Evolutionary conservation across 2,888 invertebrate genomes (phyloP).

Genomic region (Apamea sordens): DNA sequence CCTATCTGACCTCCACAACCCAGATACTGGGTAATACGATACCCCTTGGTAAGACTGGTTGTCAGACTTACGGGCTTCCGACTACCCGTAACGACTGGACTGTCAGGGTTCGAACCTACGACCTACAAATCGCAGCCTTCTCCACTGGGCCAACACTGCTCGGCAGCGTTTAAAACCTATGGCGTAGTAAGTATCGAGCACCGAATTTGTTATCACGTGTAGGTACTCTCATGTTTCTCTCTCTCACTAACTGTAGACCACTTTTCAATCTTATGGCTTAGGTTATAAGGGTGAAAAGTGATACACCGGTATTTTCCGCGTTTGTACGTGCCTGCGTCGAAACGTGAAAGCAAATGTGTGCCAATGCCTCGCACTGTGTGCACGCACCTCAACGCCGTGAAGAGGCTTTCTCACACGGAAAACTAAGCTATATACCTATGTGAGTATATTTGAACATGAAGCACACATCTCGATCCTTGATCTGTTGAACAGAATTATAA

Average conservation of each 20-base stretch:
- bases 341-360: background rate
- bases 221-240: too few species aligned
- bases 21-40: too few species aligned
- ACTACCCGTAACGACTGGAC: too few species aligned
- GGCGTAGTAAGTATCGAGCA: background rate
- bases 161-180: background rate
- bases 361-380: background rate
- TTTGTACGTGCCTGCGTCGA: background rate
- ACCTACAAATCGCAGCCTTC: too few species aligned
- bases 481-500: constrained; percentile 31
- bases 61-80: too few species aligned
- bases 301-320: background rate
- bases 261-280: background rate
- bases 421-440: background rate
- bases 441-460: background rate
- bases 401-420: background rate
- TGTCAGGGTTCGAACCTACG: too few species aligned
- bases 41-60: too few species aligned
- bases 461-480: constrained; percentile 2
- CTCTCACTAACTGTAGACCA: background rate
- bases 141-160: too few species aligned
- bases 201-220: background rate
- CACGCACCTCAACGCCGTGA: background rate
- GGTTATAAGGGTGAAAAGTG: background rate
- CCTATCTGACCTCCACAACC: too few species aligned